These are phyloP conservation scores for Apis laboriosa DNA, from an alignment of 1,140 invertebrate species.

Conservation along the genomic window DNA sequence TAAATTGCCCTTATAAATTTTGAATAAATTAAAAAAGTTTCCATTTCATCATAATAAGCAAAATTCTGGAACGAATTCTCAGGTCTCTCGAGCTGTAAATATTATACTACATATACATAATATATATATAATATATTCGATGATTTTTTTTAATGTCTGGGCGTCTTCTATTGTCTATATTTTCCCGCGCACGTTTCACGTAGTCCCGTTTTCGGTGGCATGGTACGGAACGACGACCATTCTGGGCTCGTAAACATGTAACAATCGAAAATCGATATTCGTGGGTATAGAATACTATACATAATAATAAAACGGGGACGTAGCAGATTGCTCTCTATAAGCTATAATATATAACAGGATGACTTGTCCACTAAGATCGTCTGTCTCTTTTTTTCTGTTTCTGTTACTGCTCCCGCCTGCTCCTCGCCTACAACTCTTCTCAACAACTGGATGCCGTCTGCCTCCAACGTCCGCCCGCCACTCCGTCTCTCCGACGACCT, in stretches of 20 bases:
- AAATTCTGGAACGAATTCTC: background rate
- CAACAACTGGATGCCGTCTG: constrained; percentile 81
- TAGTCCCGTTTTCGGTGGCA: constrained; percentile 7
- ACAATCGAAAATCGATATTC: constrained; percentile 29
- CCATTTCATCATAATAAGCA: background rate
- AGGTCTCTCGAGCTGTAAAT: constrained; percentile 38
- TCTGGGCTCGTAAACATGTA: constrained; percentile 1
- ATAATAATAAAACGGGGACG: constrained; percentile 18
- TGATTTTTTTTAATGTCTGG: constrained; percentile 2
- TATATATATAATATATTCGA: background rate
- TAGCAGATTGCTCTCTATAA: constrained; percentile 57
- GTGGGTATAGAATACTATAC: background rate
- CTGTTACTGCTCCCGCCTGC: constrained; percentile 81
- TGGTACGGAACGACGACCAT: constrained; percentile 16
- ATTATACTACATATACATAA: constrained; percentile 11
- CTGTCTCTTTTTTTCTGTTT: constrained; percentile 81
- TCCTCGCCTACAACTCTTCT: constrained; percentile 81
- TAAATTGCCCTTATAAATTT: background rate
- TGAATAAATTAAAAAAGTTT: background rate
- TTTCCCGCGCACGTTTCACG: constrained; percentile 11
- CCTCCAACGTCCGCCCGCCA: constrained; percentile 80
- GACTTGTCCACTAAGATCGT: constrained; percentile 80
- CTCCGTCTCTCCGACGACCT: constrained; percentile 79
- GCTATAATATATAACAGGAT: constrained; percentile 60
- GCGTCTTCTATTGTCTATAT: background rate